Conservation (phyloP, 1,140 invertebrate genomes). For the Drepana arcuata region DNA sequence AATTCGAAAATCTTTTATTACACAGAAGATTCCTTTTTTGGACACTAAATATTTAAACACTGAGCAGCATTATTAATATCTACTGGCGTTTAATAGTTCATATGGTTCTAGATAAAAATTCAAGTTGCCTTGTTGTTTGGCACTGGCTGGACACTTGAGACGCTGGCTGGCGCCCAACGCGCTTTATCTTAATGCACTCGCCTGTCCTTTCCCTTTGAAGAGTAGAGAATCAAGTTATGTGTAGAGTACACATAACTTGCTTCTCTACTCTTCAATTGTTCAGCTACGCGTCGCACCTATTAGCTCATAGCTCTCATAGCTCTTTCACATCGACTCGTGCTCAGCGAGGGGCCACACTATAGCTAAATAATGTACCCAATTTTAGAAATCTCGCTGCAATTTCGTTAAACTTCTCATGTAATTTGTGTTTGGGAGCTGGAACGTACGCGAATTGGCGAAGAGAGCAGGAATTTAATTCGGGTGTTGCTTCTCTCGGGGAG, state of each 20-base stretch:
- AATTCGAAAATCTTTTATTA: no score
- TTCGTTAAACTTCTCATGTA: slow-evolving; percentile 28
- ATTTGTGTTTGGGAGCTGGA: slow-evolving; percentile 20
- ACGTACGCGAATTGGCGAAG: slow-evolving; percentile 20
- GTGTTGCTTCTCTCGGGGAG: slow-evolving; percentile 29
- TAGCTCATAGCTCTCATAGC: slow-evolving; percentile 8
- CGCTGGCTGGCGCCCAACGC: slow-evolving; percentile 51
- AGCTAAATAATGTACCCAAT: slow-evolving; percentile 25
- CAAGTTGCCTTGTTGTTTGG: no score
- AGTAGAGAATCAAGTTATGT: slow-evolving; percentile 9
- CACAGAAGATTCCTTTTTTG: no score
- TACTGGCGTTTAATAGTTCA: no score
- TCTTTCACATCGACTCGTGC: slow-evolving; percentile 10
- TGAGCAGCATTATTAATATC: no score
- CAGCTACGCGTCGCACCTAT: slow-evolving; percentile 10
- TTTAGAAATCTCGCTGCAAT: slow-evolving; percentile 23
- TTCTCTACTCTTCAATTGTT: slow-evolving; percentile 45
- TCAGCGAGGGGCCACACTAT: slow-evolving; percentile 5
- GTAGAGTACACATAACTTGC: slow-evolving; percentile 43
- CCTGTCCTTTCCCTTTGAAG: slow-evolving; percentile 32
- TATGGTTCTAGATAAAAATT: no score
- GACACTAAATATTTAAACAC: no score
- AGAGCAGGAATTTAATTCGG: slow-evolving; percentile 53
- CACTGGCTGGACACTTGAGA: slow-evolving; percentile 51
- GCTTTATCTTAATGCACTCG: slow-evolving; percentile 61